Conservation (phyloP, 2,888 invertebrate genomes). For the Zootermopsis nevadensis region DNA sequence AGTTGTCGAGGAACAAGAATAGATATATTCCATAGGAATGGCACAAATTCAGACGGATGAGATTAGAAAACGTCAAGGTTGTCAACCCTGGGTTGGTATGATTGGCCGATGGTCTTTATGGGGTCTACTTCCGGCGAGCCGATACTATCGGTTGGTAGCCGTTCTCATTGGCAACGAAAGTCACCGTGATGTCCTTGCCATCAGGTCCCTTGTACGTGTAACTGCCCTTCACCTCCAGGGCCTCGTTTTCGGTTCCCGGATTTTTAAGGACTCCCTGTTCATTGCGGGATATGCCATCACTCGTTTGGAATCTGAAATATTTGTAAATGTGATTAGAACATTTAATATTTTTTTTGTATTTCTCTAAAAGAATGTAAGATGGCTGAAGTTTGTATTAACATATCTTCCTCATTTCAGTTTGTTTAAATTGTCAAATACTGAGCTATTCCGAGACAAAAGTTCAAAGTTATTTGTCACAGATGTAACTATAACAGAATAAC, state of each 20-base stretch:
- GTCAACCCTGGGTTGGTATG: background rate
- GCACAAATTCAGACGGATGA: background rate
- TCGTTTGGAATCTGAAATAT: constrained; percentile 62
- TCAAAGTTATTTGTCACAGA: too few relatives aligned
- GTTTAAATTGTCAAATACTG: too few relatives aligned
- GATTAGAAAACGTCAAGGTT: background rate
- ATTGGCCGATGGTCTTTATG: background rate
- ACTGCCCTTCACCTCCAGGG: constrained; percentile 63
- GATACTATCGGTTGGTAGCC: constrained; percentile 65
- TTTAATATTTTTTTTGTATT: background rate
- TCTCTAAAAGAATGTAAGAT: background rate
- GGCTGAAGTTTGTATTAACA: too few relatives aligned
- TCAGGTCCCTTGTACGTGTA: constrained; percentile 65
- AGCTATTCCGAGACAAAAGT: too few relatives aligned
- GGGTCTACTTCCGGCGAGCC: background rate
- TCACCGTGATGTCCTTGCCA: constrained; percentile 64
- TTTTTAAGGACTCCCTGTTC: constrained; percentile 63
- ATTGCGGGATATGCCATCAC: constrained; percentile 63
- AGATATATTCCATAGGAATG: background rate
- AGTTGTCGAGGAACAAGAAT: background rate
- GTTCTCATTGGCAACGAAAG: constrained; percentile 69
- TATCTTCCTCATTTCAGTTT: too few relatives aligned
- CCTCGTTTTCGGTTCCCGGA: constrained; percentile 63
- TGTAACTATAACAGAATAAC: too few relatives aligned
- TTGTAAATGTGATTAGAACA: background rate